Base-by-base conservation (phyloP, 2,888 invertebrate species). In the Agonopterix subpropinquella region DNA sequence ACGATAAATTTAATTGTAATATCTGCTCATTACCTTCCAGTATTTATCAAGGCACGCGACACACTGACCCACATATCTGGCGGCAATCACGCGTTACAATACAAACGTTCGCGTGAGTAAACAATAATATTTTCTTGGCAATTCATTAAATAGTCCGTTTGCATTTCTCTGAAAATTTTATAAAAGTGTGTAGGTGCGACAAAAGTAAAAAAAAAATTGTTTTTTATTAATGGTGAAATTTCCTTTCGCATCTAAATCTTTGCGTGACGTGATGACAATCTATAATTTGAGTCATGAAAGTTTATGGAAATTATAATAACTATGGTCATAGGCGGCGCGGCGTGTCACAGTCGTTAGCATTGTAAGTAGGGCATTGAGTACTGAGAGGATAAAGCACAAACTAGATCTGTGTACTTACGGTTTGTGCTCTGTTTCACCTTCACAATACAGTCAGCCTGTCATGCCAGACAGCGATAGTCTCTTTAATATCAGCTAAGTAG, bases 351-450 rank as follows among this genome's bases (percentile, higher is more conserved):
- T 70, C 61, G 70, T 75, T 73, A 73, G 64, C 54, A 53, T 56
- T 55, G 68, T 70, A 80, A 79, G 67, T 81, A 52, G 82, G 73
- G 68, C 82, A 68, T 59, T 65, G 65, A 70, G 28, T 28, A 7
- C 28, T 28, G 28, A 28, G 28, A 28, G 73, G 68, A 79, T 71
- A 70, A 69, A 62, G 58, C 58, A 67, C 65, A 65, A 65, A 65
- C 71, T 61, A 70, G 68, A 65, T 67, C 62, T 61, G 61, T 57
- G 53, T 54, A 51, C 54, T 57, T 59, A 58, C 67, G 64, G 61
- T 73, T 72, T 74, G 76, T 79, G 83, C 79, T 83, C 84, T 83
- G 83, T 77, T 84, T 81, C 75, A 66, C 68, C 52, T 59, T 54
- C 52, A 77, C 72, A 76, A 77, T 73, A 63, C 48, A n/a, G 39